Evolutionary conservation across 2,113 vertebrate species (phyloP), one percentile per base, ranked within the genome.

Genomic region (Rhynchomys soricoides): DNA sequence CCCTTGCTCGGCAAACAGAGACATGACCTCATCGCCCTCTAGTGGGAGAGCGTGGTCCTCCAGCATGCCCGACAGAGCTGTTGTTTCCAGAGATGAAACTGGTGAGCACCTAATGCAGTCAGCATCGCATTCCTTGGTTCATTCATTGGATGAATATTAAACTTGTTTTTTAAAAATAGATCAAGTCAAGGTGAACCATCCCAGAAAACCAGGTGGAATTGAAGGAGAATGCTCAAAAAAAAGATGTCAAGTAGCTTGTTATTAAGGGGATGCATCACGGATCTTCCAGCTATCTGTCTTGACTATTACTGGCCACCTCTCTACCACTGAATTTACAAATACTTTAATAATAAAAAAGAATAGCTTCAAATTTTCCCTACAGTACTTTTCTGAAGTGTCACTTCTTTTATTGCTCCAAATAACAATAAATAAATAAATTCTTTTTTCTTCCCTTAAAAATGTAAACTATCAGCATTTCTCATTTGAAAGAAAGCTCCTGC

Each of bases 11-110:
- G 22, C 70, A 62, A 86, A 55, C 29, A 92, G 96, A 96, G 59
- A 91, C 45, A 75, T 64, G 71, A 57, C 88, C 92, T 78, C 71
- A 40, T 66, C 82, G 96, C 97, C 97, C 97, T 91, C 97, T 98
- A 89, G 96, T 97, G 97, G 96, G 55, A 7, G 12, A 37, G 31
- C 8, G 11, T 64, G 62, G 7, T 10, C 11, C 24, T 45, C 8
- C 92, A 17, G 13, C 31, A 0, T 5, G 3, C 10, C 12, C 3
- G 40, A 81, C 19, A 15, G 37, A 31, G 19, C 31, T 4, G n/a
- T 62, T 13, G 21, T 22, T 22, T 48, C 45, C 29, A 16, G 85
- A 8, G 64, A 13, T 34, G 16, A 88, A 31, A 26, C 29, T 50
- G 57, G 62, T 5, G 3, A 52, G 26, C 45, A 59, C 17, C 50